Evolutionary conservation across 1,140 invertebrate genomes (phyloP), one percentile per base, ranked within the genome.

Genomic region (Harpegnathos saltator): DNA sequence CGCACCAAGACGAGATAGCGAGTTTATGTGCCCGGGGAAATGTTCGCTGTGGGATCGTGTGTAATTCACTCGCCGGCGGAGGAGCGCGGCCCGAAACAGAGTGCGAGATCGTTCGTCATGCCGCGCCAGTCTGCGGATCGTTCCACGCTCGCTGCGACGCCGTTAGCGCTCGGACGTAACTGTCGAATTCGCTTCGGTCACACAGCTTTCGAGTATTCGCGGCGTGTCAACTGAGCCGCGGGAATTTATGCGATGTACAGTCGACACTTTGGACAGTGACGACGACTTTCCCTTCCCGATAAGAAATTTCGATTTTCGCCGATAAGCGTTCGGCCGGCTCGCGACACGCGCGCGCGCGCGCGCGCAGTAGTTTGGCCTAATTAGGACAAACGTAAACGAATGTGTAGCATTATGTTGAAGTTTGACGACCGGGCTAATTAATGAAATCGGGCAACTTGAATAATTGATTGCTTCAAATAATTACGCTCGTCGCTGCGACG

Each of bases 41-140:
- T 50, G 56, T 71, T 71, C 82, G 83, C 56, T 52, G 48, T 58
- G 82, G 59, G 72, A 63, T 82, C 72, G 78, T 26, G 50, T 56
- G 61, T 83, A 83, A 83, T 83, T 83, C 71, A 82, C 71, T 24
- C 50, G 80, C 62, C 59, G 81, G 24, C 59, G 81, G 24, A 66
- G 72, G n/a, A 65, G 22, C 29, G 22, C 48, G 15, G 19, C 50
- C 22, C 80, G 80, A 73, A 61, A 82, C 69, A 38, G 69, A 61
- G 81, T 44, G 78, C 69, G 58, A 74, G 69, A 73, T 73, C 69
- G 81, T 80, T 63, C 58, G 48, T 71, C 38, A 63, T 50, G 26
- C 3, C 50, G 59, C 38, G n/a, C 56, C 63, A 33, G 38, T 33
- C 48, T 73, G 19, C 58, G 48, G 44, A 44, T 82, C 68, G 68